Base-by-base conservation (phyloP, 1,140 invertebrate genomes). In the Drosophila kanapiae region DNA sequence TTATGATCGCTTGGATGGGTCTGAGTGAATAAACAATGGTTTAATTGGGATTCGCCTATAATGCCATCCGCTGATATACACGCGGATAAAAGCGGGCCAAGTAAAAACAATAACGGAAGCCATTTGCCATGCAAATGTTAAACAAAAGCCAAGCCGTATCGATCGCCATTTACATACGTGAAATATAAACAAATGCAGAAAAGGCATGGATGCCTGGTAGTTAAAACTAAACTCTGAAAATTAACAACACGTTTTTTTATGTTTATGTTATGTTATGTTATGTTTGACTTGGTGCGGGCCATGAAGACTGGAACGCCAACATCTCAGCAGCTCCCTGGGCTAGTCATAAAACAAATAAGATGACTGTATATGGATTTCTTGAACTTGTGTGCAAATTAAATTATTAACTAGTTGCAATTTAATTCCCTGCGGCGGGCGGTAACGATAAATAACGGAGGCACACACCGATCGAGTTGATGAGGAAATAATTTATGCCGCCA, bases 111-210 rank as follows among this genome's bases (percentile, higher is more conserved):
- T 49, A 75, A 62, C 82, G 82, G 82, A 86, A 86, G 82, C 78
- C 54, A 53, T 82, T 78, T 61, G 65, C 62, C 78, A 85, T 78
- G 69, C 78, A 85, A 78, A 85, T 85, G n/a, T 11, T 43, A 47
- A 13, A 61, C 48, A 45, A 65, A 65, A 54, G 48, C 49, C 61
- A 10, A 47, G 48, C 38, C 56, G 40, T 45, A 45, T 63, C 67
- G 69, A 80, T 84, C 74, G 74, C 43, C 65, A 86, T 86, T 82
- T 86, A 79, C 75, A 86, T 86, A 78, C 68, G 58, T 42, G 59
- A 56, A 60, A 70, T 53, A 78, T 70, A 70, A 78, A 70, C 75
- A 78, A 45, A 78, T 78, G 49, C 64, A 60, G 31, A 77, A 56
- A 35, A 35, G 11, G 45, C 37, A 31, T 11, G 1, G 42, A 11